These are phyloP conservation scores for Leucoma salicis DNA, from an alignment of 2,888 invertebrate genomes.

Conservation along the genomic window DNA sequence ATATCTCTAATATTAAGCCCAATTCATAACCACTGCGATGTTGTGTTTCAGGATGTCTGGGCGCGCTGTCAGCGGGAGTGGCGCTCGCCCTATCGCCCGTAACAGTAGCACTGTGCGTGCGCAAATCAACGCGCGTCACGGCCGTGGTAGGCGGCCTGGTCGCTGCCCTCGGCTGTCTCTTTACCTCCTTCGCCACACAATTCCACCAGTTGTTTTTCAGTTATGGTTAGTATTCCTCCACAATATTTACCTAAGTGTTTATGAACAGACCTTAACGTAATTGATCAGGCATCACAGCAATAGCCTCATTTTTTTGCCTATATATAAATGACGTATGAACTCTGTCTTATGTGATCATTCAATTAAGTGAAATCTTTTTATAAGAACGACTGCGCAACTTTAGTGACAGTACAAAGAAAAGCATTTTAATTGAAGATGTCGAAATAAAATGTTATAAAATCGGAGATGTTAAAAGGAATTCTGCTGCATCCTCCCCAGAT, in stretches of 20 bases:
- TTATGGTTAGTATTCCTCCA: conserved; percentile 73
- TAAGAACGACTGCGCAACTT: background rate
- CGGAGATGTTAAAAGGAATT: conserved; percentile 18
- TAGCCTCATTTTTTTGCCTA: no score
- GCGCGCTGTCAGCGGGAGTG: conserved; percentile 89
- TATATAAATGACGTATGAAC: no score
- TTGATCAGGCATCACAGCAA: no score
- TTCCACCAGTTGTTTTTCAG: conserved; percentile 95
- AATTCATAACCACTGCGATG: no score
- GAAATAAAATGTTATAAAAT: conserved; percentile 10
- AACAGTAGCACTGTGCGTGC: conserved; percentile 91
- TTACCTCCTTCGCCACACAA: conserved; percentile 94
- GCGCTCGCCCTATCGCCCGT: conserved; percentile 91
- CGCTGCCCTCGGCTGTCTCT: conserved; percentile 92
- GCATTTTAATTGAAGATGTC: conserved; percentile 1
- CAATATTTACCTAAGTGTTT: no score
- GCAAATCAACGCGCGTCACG: conserved; percentile 93
- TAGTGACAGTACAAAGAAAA: background rate
- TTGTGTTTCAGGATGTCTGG: conserved; percentile 89
- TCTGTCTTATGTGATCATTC: no score
- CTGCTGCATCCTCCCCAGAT: conserved; percentile 5
- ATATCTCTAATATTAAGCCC: no score
- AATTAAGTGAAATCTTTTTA: no score
- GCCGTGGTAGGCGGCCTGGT: conserved; percentile 94
- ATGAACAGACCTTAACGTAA: no score